Base-by-base conservation (phyloP, 2,797 vertebrate species). In the Tamandua tetradactyla region DNA sequence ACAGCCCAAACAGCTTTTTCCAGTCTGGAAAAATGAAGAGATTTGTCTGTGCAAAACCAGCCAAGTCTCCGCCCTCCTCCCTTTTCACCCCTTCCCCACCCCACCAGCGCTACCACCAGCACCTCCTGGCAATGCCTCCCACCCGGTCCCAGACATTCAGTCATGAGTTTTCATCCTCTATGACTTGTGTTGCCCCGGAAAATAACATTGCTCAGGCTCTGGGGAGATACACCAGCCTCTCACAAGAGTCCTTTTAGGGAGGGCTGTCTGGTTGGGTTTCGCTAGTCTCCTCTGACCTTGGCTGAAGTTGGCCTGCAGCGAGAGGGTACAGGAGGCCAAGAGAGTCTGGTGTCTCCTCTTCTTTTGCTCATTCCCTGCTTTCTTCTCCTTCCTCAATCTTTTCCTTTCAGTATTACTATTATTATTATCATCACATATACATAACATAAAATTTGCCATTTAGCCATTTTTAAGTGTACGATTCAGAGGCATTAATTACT, bases 1-100 rank as follows among this genome's bases (percentile, higher is more conserved):
- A 78, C 95, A 93, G 87, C 95, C 92, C 87, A 96, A 95, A 93
- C 95, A 97, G 96, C 96, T 95, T 96, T 97, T 97, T 97, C 97
- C 97, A 95, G 97, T 96, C 95, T 97, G 96, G 96, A 96, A 96
- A 97, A 97, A 95, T 95, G 97, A 95, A 97, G 96, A 96, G 96
- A 94, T 96, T 69, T 94, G 96, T 96, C 97, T 97, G 95, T 94
- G 72, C 80, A 40, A 52, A 94, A 78, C 87, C 93, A 83, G 97
- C 96, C 95, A 93, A 83, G 88, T 76, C 97, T 75, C 96, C 57
- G 57, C 93, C 96, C 94, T 92, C 47, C 94, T 96, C 92, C 76
- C 87, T 78, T 82, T 59, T 59, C 93, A 64, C 57, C 91, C 2
- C 0, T 89, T 55, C 52, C 18, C 52, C 20, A 17, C 18, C 52